Conservation (phyloP, 1,140 invertebrate species). For the Lasioglossum baleicum region DNA sequence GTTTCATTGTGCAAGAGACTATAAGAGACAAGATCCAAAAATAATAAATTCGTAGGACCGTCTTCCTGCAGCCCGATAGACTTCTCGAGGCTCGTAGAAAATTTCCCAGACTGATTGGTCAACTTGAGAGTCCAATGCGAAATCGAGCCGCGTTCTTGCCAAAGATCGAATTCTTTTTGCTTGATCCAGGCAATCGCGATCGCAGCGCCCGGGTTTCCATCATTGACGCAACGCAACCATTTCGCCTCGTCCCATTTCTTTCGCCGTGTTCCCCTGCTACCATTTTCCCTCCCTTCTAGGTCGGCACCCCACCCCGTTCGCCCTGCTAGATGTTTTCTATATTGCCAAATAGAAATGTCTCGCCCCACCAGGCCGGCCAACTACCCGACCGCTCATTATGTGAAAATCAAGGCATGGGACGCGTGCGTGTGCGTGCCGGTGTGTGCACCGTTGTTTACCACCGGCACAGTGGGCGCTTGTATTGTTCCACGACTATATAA, state of each 20-base stretch:
- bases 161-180: conserved; percentile 9
- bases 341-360: conserved; percentile 44
- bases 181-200: conserved; percentile 18
- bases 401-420: conserved; percentile 55
- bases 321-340: not conserved
- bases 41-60: not conserved
- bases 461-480: conserved; percentile 34
- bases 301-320: not conserved
- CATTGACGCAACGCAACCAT: conserved; percentile 47
- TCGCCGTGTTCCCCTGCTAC: conserved; percentile 12
- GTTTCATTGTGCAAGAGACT: too few species aligned
- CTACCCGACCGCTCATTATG: conserved; percentile 30
- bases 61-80: not conserved
- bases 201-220: conserved; percentile 43
- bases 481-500: conserved; percentile 73
- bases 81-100: too few species aligned
- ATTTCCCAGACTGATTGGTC: too few species aligned
- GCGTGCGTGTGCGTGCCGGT: conserved; percentile 17
- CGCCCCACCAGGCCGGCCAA: not conserved
- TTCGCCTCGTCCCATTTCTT: conserved; percentile 33
- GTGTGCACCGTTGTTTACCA: conserved; percentile 33
- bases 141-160: too few species aligned
- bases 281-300: conserved; percentile 7
- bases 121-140: too few species aligned
- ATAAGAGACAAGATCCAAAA: too few species aligned